These are phyloP conservation scores for Gorsachius magnificus DNA, from an alignment of 2,797 vertebrate species.

Conservation along the genomic window DNA sequence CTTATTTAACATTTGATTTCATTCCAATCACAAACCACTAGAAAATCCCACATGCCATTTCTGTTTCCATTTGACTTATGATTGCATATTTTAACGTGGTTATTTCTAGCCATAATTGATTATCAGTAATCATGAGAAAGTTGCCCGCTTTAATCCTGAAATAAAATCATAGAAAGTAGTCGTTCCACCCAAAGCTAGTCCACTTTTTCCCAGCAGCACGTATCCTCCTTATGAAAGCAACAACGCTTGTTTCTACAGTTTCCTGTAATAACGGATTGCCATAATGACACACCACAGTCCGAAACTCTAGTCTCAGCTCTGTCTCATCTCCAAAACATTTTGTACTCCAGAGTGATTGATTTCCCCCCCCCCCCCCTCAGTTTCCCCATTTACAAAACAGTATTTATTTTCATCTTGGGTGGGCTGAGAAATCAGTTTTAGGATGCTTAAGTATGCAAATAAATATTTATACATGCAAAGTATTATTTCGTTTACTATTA, in stretches of 20 bases:
- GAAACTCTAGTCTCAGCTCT: not conserved
- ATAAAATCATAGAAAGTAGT: not conserved
- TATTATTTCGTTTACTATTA: not conserved
- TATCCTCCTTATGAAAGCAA: not conserved
- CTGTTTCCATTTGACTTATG: not conserved
- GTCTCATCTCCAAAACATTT: not conserved
- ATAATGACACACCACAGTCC: not conserved
- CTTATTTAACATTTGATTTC: not conserved
- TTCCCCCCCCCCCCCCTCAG: not conserved
- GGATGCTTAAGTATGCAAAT: not conserved
- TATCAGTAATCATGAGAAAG: not conserved
- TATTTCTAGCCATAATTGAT: not conserved
- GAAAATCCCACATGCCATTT: not conserved
- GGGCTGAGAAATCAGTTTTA: not conserved
- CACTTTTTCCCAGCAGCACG: not conserved
- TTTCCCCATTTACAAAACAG: not conserved
- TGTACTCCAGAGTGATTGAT: not conserved
- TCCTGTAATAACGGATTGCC: not conserved
- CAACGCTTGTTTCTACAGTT: not conserved
- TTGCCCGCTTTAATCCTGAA: not conserved
- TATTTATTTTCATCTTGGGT: slow-evolving; percentile 26
- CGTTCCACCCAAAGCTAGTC: not conserved
- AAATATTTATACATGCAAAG: slow-evolving; percentile 10
- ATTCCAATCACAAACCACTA: not conserved
- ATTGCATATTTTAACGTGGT: not conserved